A percentile compares a stretch with the other conserved stretches of the same genome.
phyloP scores from a whole-genome alignment of 37 sponge, comb jelly and placozoan genomes.

The Cladorhizidae sp. region DNA sequence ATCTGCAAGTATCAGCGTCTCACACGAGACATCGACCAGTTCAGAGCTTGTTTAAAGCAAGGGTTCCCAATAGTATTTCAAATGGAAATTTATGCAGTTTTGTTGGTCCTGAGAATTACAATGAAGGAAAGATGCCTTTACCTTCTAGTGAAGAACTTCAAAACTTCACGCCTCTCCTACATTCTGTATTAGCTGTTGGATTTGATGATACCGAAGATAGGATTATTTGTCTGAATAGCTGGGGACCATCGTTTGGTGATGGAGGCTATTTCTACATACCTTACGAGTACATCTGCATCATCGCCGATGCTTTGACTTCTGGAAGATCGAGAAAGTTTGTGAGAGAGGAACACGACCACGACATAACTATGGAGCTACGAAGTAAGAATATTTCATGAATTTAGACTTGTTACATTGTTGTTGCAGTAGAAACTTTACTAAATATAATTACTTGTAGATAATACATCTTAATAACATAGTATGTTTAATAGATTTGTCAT shows the following conservation, averaged over 20 bases:
- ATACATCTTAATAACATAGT: too few relatives aligned
- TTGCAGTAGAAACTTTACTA: too few relatives aligned
- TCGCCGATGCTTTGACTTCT: background rate
- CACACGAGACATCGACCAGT: background rate
- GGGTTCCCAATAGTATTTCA: background rate
- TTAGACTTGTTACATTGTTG: too few relatives aligned
- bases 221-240: constrained; percentile 16
- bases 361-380: too few relatives aligned
- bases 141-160: background rate
- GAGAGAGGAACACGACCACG: too few relatives aligned
- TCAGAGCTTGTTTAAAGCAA: constrained; percentile 16
- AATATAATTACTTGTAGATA: too few relatives aligned
- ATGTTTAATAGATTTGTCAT: too few relatives aligned
- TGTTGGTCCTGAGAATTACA: background rate
- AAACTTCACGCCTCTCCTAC: background rate
- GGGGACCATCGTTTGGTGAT: constrained; percentile 3
- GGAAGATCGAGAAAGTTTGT: constrained; percentile 16
- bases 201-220: constrained; percentile 5
- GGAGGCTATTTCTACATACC: constrained; percentile 26
- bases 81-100: constrained; percentile 1
- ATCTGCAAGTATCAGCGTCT: constrained; percentile 9
- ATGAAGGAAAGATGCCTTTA: background rate
- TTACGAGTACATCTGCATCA: background rate
- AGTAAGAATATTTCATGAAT: too few relatives aligned
- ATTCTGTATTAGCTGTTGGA: constrained; percentile 27